These are phyloP conservation scores for Xestia c-nigrum DNA, from an alignment of 2,888 invertebrate species.

Conservation along the genomic window DNA sequence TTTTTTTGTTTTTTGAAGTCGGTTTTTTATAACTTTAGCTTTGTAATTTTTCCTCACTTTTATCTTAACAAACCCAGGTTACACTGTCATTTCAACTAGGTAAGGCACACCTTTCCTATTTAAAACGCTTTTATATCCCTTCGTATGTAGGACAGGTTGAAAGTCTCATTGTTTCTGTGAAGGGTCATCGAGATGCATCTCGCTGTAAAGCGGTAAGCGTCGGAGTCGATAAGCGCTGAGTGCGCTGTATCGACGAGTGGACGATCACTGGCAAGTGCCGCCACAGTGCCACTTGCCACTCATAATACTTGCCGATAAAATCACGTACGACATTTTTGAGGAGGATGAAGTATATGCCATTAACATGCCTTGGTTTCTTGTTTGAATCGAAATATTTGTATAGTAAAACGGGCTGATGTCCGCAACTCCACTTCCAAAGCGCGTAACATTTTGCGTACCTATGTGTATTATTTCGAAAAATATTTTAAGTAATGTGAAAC, in stretches of 20 bases:
- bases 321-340: slow-evolving; percentile 59
- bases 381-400: background rate
- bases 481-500: background rate
- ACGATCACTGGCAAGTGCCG: slow-evolving; percentile 80
- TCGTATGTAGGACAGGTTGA: slow-evolving; percentile 60
- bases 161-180: slow-evolving; percentile 67
- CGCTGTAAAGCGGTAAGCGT: slow-evolving; percentile 69
- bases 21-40: background rate
- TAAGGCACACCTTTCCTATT: slow-evolving; percentile 9
- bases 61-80: background rate
- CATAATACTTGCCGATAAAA: slow-evolving; percentile 68
- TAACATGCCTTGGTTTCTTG: background rate
- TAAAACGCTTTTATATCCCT: slow-evolving; percentile 2
- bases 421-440: no score
- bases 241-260: slow-evolving; percentile 81
- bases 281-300: slow-evolving; percentile 55
- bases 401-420: no score
- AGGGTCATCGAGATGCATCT: slow-evolving; percentile 67
- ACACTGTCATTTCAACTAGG: background rate
- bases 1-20: no score
- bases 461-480: background rate
- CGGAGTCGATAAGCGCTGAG: slow-evolving; percentile 84
- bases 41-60: background rate
- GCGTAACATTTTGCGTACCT: no score
- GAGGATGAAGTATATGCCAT: background rate